Percentiles rank a stretch among this genome's conserved stretches.
Evolutionary conservation across 2,113 vertebrate species (phyloP).

Genomic region (Clarias macrocephalus): DNA sequence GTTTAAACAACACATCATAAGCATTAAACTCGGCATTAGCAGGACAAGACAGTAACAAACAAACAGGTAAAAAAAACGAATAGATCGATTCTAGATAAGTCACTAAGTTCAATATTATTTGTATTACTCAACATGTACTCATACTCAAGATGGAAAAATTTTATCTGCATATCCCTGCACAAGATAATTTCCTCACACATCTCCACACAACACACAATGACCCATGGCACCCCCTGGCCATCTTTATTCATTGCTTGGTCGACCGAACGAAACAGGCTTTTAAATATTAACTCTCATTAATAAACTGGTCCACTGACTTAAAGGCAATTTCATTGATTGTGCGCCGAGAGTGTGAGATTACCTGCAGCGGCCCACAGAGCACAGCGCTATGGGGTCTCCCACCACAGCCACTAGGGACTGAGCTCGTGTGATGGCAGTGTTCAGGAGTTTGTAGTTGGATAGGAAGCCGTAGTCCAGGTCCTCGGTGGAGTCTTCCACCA

Average conservation of each 20-base stretch:
- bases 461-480: slow-evolving; percentile 98
- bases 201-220: neutral
- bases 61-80: neutral
- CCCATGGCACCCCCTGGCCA: neutral
- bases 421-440: slow-evolving; percentile 97
- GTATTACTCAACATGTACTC: neutral
- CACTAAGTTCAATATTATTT: neutral
- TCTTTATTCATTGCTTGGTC: neutral
- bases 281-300: slow-evolving; percentile 18
- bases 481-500: slow-evolving; percentile 95
- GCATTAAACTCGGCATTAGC: neutral
- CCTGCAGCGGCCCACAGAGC: slow-evolving; percentile 98
- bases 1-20: neutral
- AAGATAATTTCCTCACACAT: neutral
- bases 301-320: neutral
- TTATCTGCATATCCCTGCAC: neutral
- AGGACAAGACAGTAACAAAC: neutral
- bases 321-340: neutral
- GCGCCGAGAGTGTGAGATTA: slow-evolving; percentile 61
- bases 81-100: neutral
- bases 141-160: neutral
- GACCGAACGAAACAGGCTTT: neutral
- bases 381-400: slow-evolving; percentile 95
- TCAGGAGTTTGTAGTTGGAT: slow-evolving; percentile 98
- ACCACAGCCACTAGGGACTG: slow-evolving; percentile 97